These are phyloP conservation scores for Stenodema calcarata DNA, from an alignment of 2,888 invertebrate species.

Conservation along the genomic window DNA sequence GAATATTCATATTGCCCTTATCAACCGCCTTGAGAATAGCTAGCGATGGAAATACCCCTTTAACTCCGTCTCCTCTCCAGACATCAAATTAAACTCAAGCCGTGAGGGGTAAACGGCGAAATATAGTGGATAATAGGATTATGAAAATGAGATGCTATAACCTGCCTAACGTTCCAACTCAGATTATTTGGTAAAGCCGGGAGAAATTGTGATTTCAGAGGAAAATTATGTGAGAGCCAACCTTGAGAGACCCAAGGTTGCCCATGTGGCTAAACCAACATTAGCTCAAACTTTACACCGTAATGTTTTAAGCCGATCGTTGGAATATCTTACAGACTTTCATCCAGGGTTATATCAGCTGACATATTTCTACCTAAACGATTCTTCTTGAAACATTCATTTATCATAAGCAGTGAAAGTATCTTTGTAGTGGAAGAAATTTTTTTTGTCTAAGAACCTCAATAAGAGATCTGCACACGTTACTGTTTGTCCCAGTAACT, in stretches of 20 bases:
- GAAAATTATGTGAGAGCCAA: neutral
- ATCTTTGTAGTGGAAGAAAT: too few relatives aligned
- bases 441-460: too few relatives aligned
- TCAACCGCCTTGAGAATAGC: neutral
- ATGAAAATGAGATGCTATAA: constrained; percentile 6
- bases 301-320: neutral
- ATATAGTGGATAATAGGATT: constrained; percentile 13
- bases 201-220: neutral
- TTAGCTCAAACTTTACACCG: neutral
- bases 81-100: neutral
- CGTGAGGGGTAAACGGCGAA: neutral
- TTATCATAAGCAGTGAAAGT: too few relatives aligned
- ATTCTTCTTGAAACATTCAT: too few relatives aligned
- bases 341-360: too few relatives aligned
- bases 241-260: neutral
- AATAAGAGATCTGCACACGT: too few relatives aligned
- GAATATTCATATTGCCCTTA: constrained; percentile 11
- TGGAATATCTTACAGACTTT: neutral
- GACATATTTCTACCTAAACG: too few relatives aligned
- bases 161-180: neutral
- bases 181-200: neutral
- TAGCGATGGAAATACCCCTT: neutral
- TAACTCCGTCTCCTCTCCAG: neutral
- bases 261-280: neutral
- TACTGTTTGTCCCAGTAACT: too few relatives aligned